Evolutionary conservation across 1,140 invertebrate genomes (phyloP), one percentile per base, ranked within the genome.

Genomic region (Bombus sylvicola): DNA sequence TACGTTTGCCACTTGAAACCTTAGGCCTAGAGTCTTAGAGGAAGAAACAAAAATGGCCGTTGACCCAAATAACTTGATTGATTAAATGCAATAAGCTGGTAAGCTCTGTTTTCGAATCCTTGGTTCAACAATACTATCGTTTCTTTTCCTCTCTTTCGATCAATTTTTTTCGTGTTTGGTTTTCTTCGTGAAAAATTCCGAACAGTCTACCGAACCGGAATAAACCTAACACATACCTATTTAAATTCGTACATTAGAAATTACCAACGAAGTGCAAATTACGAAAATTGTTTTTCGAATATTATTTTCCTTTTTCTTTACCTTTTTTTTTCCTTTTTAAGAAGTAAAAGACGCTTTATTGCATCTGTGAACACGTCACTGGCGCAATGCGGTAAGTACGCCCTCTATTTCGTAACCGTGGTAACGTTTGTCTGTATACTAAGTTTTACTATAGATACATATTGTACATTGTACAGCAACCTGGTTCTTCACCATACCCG

Each of bases 341-440:
- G 0, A 28, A 53, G 25, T 10, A 41, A 59, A 53, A 22, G 39
- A 39, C 72, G 59, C 37, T 77, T 85, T 85, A 53, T 85, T 85
- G 83, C 81, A 81, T 86, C 71, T 31, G 80, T 66, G 80, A 78
- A 81, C 80, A 87, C 88, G 89, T 79, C 89, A 87, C 85, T 93
- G 91, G 90, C 91, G 92, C 92, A 93, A 90, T 93, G 92, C 92
- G 89, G 91, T 92, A 93, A 89, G 86, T 86, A 86, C 86, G 57
- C 76, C 78, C 86, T 90, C 87, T 88, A 85, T 88, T 90, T 89
- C 88, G 85, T 88, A 86, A 88, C 89, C 89, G 79, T 90, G 89
- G 87, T 72, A 81, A 90, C 76, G 72, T 86, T 71, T 71, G 64
- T 66, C 81, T 84, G 8, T 80, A 62, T n/a, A 62, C 10, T 18